phyloP scores from a whole-genome alignment of 2,888 invertebrate species.

The Lasioglossum calceatum region DNA sequence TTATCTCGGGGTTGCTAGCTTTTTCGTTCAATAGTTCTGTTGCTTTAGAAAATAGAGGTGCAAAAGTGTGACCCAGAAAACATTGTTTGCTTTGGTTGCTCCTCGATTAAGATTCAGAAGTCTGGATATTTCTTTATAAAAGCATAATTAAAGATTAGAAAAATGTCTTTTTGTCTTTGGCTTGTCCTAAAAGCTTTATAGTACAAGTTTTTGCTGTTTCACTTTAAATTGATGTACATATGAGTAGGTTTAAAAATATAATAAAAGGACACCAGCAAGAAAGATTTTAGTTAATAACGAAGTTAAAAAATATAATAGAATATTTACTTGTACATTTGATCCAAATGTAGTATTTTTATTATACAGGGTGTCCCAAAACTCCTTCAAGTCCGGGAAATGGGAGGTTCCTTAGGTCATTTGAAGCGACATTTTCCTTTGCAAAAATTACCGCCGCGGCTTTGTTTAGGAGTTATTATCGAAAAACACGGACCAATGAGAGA shows the following conservation, averaged over 20 bases:
- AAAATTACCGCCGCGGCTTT: no score
- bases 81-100: not conserved
- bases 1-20: not conserved
- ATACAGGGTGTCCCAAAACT: no score
- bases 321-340: no score
- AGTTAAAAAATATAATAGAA: no score
- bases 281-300: no score
- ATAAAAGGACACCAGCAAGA: not conserved
- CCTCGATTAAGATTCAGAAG: not conserved
- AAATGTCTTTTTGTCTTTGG: not conserved
- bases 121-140: not conserved
- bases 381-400: no score
- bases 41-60: not conserved
- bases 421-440: no score
- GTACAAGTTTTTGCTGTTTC: not conserved
- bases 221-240: not conserved
- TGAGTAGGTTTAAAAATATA: not conserved
- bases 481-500: no score
- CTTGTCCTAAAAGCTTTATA: no score
- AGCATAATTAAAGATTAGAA: not conserved
- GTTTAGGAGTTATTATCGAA: no score
- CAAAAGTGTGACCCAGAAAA: not conserved
- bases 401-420: no score
- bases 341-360: no score
- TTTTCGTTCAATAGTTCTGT: not conserved